A percentile compares a stretch with the other conserved stretches of the same genome.
These are phyloP conservation scores for Harpagifer antarcticus DNA, from an alignment of 2,797 vertebrate genomes.

Conservation along the genomic window DNA sequence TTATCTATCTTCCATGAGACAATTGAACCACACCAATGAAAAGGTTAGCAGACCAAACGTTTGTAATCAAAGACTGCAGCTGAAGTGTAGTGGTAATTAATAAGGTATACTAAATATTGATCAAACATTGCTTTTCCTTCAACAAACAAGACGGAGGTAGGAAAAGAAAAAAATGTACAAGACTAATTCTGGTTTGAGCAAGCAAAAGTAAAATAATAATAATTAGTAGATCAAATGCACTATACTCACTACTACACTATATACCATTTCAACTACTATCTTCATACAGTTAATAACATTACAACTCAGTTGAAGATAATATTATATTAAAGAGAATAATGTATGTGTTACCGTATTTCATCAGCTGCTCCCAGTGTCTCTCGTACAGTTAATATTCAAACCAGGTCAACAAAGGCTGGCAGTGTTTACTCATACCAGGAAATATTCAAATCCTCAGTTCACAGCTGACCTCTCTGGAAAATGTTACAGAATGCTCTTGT, in stretches of 20 bases:
- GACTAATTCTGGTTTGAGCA: not conserved
- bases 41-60: not conserved
- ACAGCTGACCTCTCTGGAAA: not conserved
- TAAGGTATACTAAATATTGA: not conserved
- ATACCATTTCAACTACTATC: not conserved
- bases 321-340: not conserved
- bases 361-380: slow-evolving; percentile 10
- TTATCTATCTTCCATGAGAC: not conserved
- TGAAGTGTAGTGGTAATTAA: not conserved
- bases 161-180: not conserved
- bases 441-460: slow-evolving; percentile 67
- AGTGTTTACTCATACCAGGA: slow-evolving; percentile 31
- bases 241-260: not conserved
- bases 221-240: not conserved
- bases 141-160: not conserved
- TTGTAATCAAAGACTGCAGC: not conserved
- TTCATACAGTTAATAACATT: not conserved
- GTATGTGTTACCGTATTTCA: slow-evolving; percentile 33
- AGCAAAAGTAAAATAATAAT: not conserved
- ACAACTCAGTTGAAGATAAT: not conserved
- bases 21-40: not conserved
- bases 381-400: slow-evolving; percentile 18
- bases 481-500: not conserved
- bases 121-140: not conserved
- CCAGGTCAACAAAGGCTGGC: slow-evolving; percentile 17